These are phyloP conservation scores for Callimorpha dominula DNA, from an alignment of 2,888 invertebrate species.

Conservation along the genomic window DNA sequence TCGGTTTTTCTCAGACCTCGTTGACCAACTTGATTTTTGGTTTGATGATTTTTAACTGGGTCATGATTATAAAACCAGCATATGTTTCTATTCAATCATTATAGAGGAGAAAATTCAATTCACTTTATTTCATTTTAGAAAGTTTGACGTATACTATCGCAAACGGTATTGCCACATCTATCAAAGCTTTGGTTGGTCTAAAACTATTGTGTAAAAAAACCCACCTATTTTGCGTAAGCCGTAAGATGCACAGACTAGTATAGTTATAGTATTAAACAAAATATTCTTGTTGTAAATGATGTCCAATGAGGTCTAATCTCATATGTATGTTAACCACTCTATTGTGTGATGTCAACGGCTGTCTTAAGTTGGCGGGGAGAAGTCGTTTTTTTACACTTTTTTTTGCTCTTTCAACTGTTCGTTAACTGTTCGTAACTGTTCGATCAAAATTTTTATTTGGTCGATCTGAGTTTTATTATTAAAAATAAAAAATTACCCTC, in stretches of 20 bases:
- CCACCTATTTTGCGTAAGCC: background rate
- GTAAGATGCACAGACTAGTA: too few relatives aligned
- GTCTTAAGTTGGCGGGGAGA: too few relatives aligned
- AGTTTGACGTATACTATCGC: background rate
- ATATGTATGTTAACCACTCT: too few relatives aligned
- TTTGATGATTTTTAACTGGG: slow-evolving; percentile 34
- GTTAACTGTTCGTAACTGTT: too few relatives aligned
- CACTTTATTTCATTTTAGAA: slow-evolving; percentile 4
- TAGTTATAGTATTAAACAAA: background rate
- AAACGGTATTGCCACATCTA: background rate
- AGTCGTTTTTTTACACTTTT: too few relatives aligned
- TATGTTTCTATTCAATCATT: background rate
- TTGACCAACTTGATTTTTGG: slow-evolving; percentile 51
- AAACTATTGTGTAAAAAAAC: background rate
- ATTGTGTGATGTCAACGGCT: too few relatives aligned
- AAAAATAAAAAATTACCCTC: too few relatives aligned
- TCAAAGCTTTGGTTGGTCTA: background rate
- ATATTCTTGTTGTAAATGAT: too few relatives aligned
- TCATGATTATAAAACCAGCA: background rate
- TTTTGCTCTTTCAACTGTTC: too few relatives aligned
- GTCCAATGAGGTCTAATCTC: too few relatives aligned
- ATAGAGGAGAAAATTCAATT: background rate
- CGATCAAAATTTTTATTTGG: too few relatives aligned
- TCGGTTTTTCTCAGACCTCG: slow-evolving; percentile 51
- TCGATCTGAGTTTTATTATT: too few relatives aligned